These are phyloP conservation scores for Bhutanitis thaidina DNA, from an alignment of 2,888 invertebrate genomes.

Conservation along the genomic window DNA sequence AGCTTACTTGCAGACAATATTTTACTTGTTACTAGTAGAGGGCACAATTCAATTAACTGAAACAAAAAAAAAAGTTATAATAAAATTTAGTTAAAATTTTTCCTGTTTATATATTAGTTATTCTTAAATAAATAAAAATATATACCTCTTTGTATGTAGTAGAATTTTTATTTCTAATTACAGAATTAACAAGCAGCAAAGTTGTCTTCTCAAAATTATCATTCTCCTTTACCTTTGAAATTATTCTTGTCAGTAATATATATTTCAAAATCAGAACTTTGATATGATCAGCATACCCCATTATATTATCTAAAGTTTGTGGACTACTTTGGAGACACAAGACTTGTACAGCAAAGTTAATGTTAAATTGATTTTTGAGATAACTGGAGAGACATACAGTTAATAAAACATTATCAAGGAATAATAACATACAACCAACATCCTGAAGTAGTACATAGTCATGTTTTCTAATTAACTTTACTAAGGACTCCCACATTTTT, in stretches of 20 bases:
- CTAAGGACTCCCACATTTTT: slow-evolving; percentile 37
- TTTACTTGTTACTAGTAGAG: slow-evolving; percentile 54
- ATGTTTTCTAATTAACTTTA: slow-evolving; percentile 39
- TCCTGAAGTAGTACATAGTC: slow-evolving; percentile 36
- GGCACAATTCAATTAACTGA: slow-evolving; percentile 56
- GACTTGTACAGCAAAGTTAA: slow-evolving; percentile 40
- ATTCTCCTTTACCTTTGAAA: slow-evolving; percentile 37
- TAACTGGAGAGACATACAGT: slow-evolving; percentile 33
- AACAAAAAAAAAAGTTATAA: slow-evolving; percentile 29
- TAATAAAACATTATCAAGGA: slow-evolving; percentile 44
- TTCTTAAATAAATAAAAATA: slow-evolving; percentile 23
- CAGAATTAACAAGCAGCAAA: slow-evolving; percentile 32
- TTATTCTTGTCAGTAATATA: slow-evolving; percentile 37
- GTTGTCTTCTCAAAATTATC: slow-evolving; percentile 43
- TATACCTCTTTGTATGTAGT: slow-evolving; percentile 38
- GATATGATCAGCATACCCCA: slow-evolving; percentile 32
- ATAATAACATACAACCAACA: slow-evolving; percentile 28
- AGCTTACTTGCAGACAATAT: slow-evolving; percentile 55
- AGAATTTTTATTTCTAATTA: slow-evolving; percentile 40
- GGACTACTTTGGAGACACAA: slow-evolving; percentile 42
- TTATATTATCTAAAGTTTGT: slow-evolving; percentile 36
- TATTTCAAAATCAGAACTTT: slow-evolving; percentile 46
- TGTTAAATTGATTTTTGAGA: slow-evolving; percentile 1
- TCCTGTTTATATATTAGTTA: too few relatives aligned
- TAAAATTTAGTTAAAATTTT: too few relatives aligned